These are phyloP conservation scores for Nycticryphes semicollaris DNA, from an alignment of 2,113 vertebrate species.

Conservation along the genomic window DNA sequence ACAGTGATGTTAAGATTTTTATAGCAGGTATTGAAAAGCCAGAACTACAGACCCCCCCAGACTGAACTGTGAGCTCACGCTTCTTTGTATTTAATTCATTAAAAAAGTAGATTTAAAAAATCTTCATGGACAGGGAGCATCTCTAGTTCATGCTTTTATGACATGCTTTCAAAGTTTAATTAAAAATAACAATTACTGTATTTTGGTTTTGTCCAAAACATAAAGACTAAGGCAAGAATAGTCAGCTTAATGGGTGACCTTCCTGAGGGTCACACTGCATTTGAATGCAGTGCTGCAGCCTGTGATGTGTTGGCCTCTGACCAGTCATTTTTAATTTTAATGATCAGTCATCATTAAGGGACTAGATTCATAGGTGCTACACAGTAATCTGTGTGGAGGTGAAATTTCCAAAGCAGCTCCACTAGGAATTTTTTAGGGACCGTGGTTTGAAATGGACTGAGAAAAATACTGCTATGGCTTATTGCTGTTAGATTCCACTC, in stretches of 20 bases:
- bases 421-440: neutral
- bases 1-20: neutral
- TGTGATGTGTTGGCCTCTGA: neutral
- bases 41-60: neutral
- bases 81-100: neutral
- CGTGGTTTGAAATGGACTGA: neutral
- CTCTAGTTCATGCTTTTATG: neutral
- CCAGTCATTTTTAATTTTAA: neutral
- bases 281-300: neutral
- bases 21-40: neutral
- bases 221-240: neutral
- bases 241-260: neutral
- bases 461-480: neutral
- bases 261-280: neutral
- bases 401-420: neutral
- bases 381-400: rapidly evolving
- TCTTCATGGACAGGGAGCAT: neutral
- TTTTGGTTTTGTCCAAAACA: neutral
- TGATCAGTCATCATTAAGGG: neutral
- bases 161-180: neutral
- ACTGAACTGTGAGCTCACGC: neutral
- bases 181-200: neutral
- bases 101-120: neutral
- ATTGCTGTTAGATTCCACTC: neutral
- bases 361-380: neutral